Conservation (phyloP, 2,888 invertebrate genomes). For the Meloe dianella region DNA sequence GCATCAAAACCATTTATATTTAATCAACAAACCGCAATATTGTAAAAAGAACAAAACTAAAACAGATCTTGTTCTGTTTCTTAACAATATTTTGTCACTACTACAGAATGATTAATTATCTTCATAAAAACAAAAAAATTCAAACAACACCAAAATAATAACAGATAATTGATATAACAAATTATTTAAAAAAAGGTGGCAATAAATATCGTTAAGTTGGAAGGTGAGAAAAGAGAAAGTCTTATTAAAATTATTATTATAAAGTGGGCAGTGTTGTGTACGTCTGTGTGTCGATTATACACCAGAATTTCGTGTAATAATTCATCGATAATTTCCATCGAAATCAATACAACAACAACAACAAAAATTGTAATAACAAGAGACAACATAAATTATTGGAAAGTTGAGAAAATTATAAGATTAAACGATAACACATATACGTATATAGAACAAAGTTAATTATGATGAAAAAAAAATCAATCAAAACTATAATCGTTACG, state of each 20-base stretch:
- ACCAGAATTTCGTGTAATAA: background rate
- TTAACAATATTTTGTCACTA: background rate
- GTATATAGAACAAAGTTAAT: too few relatives aligned
- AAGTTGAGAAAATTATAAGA: background rate
- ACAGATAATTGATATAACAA: conserved; percentile 8
- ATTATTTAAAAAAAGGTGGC: background rate
- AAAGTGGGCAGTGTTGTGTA: too few relatives aligned
- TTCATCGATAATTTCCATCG: background rate
- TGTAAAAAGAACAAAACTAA: background rate
- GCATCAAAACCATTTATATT: background rate
- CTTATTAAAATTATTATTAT: background rate
- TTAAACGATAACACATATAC: too few relatives aligned
- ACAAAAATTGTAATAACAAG: background rate
- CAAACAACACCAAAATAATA: background rate
- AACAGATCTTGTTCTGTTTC: background rate
- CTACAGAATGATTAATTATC: background rate
- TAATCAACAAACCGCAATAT: background rate
- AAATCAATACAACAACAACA: background rate
- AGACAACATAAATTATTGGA: background rate
- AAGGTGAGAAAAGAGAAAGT: conserved; percentile 7
- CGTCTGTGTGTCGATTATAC: background rate
- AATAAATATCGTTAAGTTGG: background rate
- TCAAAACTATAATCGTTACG: background rate
- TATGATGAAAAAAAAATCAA: too few relatives aligned
- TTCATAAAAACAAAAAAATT: background rate